A percentile compares a stretch with the other conserved stretches of the same genome.
Evolutionary conservation across 2,888 invertebrate genomes (phyloP).

Genomic region (Thecocarcelia acutangulata): DNA sequence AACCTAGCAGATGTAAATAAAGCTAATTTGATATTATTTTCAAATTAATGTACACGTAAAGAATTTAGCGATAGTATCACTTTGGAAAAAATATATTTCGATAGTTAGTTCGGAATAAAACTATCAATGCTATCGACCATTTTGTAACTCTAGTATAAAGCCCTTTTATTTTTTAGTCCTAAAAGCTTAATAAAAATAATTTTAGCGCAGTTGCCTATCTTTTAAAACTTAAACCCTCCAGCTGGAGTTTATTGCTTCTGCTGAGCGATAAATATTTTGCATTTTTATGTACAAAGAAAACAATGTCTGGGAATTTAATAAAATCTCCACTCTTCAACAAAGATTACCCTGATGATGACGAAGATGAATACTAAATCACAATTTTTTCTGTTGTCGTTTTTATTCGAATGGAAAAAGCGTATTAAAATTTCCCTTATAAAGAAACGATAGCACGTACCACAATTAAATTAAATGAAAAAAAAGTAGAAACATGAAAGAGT

Average conservation of each 20-base stretch:
- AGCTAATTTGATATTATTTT: too few species aligned
- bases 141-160: too few species aligned
- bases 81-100: too few species aligned
- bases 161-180: too few species aligned
- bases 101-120: too few species aligned
- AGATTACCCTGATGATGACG: not conserved
- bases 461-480: slow-evolving; percentile 2
- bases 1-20: too few species aligned
- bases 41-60: too few species aligned
- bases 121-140: too few species aligned
- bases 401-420: slow-evolving; percentile 10
- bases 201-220: not conserved
- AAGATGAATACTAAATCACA: not conserved
- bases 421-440: slow-evolving; percentile 28
- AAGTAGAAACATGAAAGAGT: not conserved
- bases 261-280: slow-evolving; percentile 23
- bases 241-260: slow-evolving; percentile 7
- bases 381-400: not conserved
- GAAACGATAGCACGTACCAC: slow-evolving; percentile 35
- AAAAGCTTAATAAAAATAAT: too few species aligned
- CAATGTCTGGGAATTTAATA: slow-evolving; percentile 15
- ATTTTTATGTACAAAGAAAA: slow-evolving; percentile 4
- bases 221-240: slow-evolving; percentile 15
- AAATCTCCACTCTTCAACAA: slow-evolving; percentile 6
- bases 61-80: too few species aligned